Percentiles rank a stretch among this genome's conserved stretches.
phyloP scores from a whole-genome alignment of 23 tunicate species.

The Styela plicata region DNA sequence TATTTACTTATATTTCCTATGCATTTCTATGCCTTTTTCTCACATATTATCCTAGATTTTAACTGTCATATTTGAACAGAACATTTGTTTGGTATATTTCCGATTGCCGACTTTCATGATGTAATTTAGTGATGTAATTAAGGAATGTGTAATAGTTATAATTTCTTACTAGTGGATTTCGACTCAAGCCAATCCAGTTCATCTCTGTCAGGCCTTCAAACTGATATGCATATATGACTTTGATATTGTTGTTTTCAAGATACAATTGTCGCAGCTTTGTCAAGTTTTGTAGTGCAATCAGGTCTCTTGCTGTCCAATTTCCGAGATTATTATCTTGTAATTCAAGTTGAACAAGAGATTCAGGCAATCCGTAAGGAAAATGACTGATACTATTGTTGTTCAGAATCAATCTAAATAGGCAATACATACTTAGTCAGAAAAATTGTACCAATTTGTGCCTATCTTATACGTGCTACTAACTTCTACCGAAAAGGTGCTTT shows the following conservation, averaged over 20 bases:
- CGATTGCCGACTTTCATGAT: too few relatives aligned
- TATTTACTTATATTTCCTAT: too few relatives aligned
- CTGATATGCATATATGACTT: slow-evolving; percentile 21
- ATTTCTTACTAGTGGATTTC: slow-evolving; percentile 36
- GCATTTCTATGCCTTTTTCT: too few relatives aligned
- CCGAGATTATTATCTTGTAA: neutral
- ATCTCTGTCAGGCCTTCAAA: slow-evolving; percentile 18
- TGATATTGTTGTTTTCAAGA: slow-evolving; percentile 38
- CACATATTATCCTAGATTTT: too few relatives aligned
- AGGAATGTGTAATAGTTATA: too few relatives aligned
- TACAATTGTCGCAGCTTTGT: slow-evolving; percentile 1
- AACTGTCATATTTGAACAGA: too few relatives aligned
- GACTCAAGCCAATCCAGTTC: slow-evolving; percentile 30
- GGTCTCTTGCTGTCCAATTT: neutral
- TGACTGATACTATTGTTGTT: slow-evolving; percentile 20
- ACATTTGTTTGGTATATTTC: too few relatives aligned
- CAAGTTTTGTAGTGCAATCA: neutral
- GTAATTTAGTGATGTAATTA: too few relatives aligned
- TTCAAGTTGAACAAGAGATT: neutral
- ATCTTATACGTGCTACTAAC: too few relatives aligned
- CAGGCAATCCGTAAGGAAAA: slow-evolving; percentile 16
- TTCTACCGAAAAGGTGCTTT: too few relatives aligned
- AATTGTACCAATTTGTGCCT: too few relatives aligned
- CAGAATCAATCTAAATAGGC: slow-evolving; percentile 6
- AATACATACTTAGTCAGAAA: too few relatives aligned